Base-by-base conservation (phyloP, 2,888 invertebrate genomes). In the Sceliomorpha sp. region DNA sequence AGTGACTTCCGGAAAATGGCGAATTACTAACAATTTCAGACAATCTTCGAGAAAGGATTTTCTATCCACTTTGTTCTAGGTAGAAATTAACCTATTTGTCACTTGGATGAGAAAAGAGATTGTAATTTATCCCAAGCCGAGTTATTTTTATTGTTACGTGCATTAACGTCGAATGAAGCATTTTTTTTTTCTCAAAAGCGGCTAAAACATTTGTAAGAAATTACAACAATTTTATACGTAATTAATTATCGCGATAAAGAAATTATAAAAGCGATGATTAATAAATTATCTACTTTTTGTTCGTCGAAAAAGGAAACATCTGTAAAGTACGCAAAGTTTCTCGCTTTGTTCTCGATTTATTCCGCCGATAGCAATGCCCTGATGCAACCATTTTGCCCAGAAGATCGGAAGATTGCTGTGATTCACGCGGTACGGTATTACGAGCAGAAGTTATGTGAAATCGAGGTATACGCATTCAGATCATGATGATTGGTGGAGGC, bases 401-500 rank as follows among this genome's bases (percentile, higher is more conserved):
- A 31, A 68, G 67, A 68, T 68, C 39, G n/a, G 45, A 15, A 47
- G 67, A 55, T 67, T 55, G 55, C 39, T 10, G 67, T 51, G 68
- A 68, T 68, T 68, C 68, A 68, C 68, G 60, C 62, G 50, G 44
- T 15, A 55, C 51, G 50, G 68, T 45, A 50, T 51, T 62, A 56
- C 68, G 51, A 50, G 58, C 27, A 56, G 48, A 62, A 58, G 62
- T 66, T 66, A 70, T 59, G 56, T 34, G 62, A 66, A 62, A 69
- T 55, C 69, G 32, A 24, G 62, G 51, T 36, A 56, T 56, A 62
- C 45, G 56, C 60, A 66, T 62, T 68, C 60, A 47, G 51, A 60
- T 68, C 64, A 56, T 29, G 64, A 60, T 71, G 72, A 69, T 68
- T 72, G 51, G 68, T 66, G 48, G 62, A 45, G 39, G 64, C 32